phyloP scores from a whole-genome alignment of 2,113 vertebrate genomes.

The Panthera tigris region DNA sequence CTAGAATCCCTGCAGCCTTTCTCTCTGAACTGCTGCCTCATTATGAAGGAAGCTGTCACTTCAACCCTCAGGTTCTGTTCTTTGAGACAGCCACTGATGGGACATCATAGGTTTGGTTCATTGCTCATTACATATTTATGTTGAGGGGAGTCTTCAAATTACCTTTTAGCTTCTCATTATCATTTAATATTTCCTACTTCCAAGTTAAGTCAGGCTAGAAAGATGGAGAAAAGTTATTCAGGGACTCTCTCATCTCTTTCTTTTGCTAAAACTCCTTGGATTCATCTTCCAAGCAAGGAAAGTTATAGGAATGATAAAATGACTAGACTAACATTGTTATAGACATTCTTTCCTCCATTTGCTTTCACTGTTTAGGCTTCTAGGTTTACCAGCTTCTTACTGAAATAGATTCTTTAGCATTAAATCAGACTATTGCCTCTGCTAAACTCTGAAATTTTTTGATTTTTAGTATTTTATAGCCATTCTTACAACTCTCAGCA shows the following conservation, averaged over 20 bases:
- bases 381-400: not conserved
- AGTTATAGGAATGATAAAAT: not conserved
- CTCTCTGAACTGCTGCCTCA: not conserved
- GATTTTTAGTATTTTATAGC: not conserved
- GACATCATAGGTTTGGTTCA: conserved; percentile 20
- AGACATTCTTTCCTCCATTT: not conserved
- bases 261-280: not conserved
- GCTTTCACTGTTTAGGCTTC: not conserved
- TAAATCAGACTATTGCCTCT: not conserved
- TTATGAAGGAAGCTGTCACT: conserved; percentile 48
- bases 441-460: not conserved
- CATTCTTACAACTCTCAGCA: not conserved
- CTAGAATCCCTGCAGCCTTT: not conserved
- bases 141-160: conserved; percentile 43
- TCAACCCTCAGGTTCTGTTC: conserved; percentile 32
- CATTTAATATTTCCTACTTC: conserved; percentile 40
- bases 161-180: conserved; percentile 53
- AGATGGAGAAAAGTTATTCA: conserved; percentile 41
- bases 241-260: not conserved
- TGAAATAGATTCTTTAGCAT: not conserved
- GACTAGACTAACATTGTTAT: not conserved
- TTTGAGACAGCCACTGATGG: not conserved
- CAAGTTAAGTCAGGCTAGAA: conserved; percentile 39
- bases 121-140: conserved; percentile 60
- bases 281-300: not conserved